Evolutionary conservation across 2,113 vertebrate genomes (phyloP), one percentile per base, ranked within the genome.

Genomic region (Tachysurus fulvidraco): DNA sequence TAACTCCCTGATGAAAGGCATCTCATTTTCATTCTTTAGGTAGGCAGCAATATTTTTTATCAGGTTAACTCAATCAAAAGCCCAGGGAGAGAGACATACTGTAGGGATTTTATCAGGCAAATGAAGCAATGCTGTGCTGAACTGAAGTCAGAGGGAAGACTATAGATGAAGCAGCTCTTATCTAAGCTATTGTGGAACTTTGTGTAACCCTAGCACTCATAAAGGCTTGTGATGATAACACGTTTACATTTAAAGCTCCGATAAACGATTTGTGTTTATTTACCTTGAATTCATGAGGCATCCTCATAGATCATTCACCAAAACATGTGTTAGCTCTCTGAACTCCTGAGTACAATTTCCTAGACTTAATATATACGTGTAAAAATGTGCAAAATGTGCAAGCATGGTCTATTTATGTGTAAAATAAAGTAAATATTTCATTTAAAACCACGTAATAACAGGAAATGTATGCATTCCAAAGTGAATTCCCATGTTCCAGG

Each of bases 101-200:
- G n/a, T n/a, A 14, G 30, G 83, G 13, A 64, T 85, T 78, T 78
- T 62, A 55, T 78, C 44, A 78, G 73, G 64, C 13, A 71, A 59
- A 57, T 81, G 36, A 86, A 69, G 50, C 64, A 69, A 46, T 69
- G 44, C 46, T 41, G 44, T 50, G 28, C 30, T 55, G 60, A 52
- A 17, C 46, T 57, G 14, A 77, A 57, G 13, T 78, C 52, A 80
- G 50, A 52, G 30, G 23, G 52, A 59, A 78, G 52, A 59, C 14
- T 77, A 57, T 5, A 57, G 77, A 62, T 44, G 36, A 71, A 52
- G 19, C 6, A 23, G 30, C 16, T 59, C 36, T 86, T 69, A 86
- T 81, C 64, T 44, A n/a, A 44, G 41, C 69, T 80, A 57, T 64
- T 79, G 50, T 55, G 14, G 21, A 81, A n/a, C 76, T 28, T 6